Evolutionary conservation across 2,888 invertebrate genomes (phyloP), one percentile per base, ranked within the genome.

Genomic region (Malthinus flaveolus): DNA sequence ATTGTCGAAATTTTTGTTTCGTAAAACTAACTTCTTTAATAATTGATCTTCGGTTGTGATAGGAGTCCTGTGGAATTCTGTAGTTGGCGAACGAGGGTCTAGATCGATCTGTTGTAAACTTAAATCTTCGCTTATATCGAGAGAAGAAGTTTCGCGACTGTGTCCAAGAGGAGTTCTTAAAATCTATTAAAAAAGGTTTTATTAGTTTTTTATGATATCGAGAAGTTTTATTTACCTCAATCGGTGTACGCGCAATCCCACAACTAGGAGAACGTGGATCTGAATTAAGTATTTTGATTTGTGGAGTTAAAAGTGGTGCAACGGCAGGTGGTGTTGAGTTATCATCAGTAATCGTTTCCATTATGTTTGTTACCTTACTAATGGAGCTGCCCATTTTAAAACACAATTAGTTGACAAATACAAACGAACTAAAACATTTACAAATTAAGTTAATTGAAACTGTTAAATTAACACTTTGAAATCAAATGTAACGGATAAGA

Each of bases 221-320:
- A 42, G 23, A 42, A 15, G 10, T 35, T 5, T 34, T 4, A 49
- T 69, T 72, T 79, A 85, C 85, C 78, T 85, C 81, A 65, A 86
- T 75, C 37, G 85, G 85, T 47, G 85, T 86, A 59, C 86, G 76
- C 57, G 79, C 73, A 65, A 86, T 83, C 72, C 84, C 82, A 49
- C 81, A 79, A 71, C 83, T 85, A 31, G 85, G 85, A 54, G 85
- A 86, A 69, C 85, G 79, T 52, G 85, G 85, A 78, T 86, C 86
- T 31, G 71, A 61, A 39, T 71, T 68, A 7, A 64, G 44, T 39
- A 58, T 46, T 45, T 56, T 62, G 32, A 56, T 63, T 31, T 58
- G 54, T 59, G 71, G 68, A 7, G 68, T 67, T 45, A 64, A 56
- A 55, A 68, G 69, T 23, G 67, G 63, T 11, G 70, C 65, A 8